Evolutionary conservation across 1,140 invertebrate species (phyloP).

Genomic region (Zaprionus davidi): DNA sequence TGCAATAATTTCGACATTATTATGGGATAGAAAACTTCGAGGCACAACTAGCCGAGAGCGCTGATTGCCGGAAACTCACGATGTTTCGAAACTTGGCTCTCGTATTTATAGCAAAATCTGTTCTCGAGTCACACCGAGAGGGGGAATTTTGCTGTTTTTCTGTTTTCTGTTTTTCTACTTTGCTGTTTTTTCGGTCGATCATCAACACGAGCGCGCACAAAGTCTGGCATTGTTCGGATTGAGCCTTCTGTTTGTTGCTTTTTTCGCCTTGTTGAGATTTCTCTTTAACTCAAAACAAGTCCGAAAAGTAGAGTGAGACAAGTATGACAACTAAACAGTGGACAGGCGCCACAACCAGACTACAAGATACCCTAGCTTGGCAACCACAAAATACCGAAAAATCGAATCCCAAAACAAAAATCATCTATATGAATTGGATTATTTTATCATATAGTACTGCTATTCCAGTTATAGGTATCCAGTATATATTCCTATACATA

Average conservation of each 20-base stretch:
- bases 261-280: conserved; percentile 55
- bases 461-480: neutral
- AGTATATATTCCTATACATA: neutral
- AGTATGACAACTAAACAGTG: conserved; percentile 26
- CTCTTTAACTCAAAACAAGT: conserved; percentile 60
- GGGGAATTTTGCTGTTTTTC: conserved; percentile 24
- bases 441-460: neutral
- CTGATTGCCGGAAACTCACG: conserved; percentile 54
- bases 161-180: conserved; percentile 31
- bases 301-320: conserved; percentile 46
- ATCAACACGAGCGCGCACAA: conserved; percentile 48
- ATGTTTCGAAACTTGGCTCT: conserved; percentile 35
- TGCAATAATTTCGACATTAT: conserved; percentile 55
- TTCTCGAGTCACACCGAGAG: conserved; percentile 30
- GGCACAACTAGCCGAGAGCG: conserved; percentile 33
- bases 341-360: conserved; percentile 1
- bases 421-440: neutral
- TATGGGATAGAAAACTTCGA: conserved; percentile 16
- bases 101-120: conserved; percentile 59
- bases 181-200: conserved; percentile 39
- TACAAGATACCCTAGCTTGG: conserved; percentile 17
- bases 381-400: neutral
- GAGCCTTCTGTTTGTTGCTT: conserved; percentile 43
- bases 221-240: conserved; percentile 57
- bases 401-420: neutral